Evolutionary conservation across 2,797 vertebrate species (phyloP), one percentile per base, ranked within the genome.

Genomic region (Gymnothorax reevesii): DNA sequence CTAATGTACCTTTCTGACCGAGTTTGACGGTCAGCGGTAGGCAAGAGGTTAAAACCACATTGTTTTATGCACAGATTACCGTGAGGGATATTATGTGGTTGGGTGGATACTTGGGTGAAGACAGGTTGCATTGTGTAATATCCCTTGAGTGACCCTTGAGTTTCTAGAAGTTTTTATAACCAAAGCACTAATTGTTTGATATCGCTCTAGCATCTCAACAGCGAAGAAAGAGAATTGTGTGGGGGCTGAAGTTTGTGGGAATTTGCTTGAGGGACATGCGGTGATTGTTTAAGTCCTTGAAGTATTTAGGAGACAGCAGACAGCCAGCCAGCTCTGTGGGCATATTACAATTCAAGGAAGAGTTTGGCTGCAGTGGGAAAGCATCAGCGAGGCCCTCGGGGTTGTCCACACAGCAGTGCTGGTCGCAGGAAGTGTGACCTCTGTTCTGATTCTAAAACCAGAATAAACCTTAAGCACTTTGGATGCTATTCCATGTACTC

Each of bases 341-440:
- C 79, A 66, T 89, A 66, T 89, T 89, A 60, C 75, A 84, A 64
- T 33, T n/a, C 82, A 86, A 77, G 17, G 25, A 84, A 66, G 2
- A 27, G 25, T 62, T 62, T 49, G 17, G 87, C 60, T 15, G 6
- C 57, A 83, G 84, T 82, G 90, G 84, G 88, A 88, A 88, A 82
- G 59, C 77, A 92, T 91, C 92, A 83, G 87, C 75, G 85, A 91
- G 83, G 88, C 69, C 57, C 55, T 86, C 83, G 17, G 88, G 88
- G 64, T 83, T 83, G 83, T 88, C 86, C 75, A 77, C 84, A 84
- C 85, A 75, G 60, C 57, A 49, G 49, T 75, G 60, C 84, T 55
- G 87, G n/a, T 84, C 89, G 92, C 94, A 95, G 95, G 96, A 96
- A 94, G 90, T 92, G 25, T 88, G 90, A 90, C 91, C 90, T 90